Base-by-base conservation (phyloP, 1,140 invertebrate species). In the Eulimnadia texana region DNA sequence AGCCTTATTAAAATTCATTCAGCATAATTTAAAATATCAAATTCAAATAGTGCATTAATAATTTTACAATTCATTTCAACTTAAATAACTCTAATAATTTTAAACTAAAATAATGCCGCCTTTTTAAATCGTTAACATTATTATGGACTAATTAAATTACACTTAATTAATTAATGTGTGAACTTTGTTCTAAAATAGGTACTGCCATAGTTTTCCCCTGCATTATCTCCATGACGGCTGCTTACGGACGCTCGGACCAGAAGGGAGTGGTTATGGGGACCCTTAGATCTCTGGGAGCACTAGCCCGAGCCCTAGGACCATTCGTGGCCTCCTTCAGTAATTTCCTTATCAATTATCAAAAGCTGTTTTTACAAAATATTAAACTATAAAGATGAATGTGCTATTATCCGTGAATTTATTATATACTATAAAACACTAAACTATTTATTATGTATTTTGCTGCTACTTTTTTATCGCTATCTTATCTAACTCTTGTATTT, bases 171-270 rank as follows among this genome's bases (percentile, higher is more conserved):
- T 54, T 10, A 19, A 2, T 2, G 3, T 54, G 6, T 20, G 16
- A 2, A n/a, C 25, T 20, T 53, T 9, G 19, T 33, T 22, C 16
- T 53, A 9, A 10, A 60, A 22, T 20, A 92, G 90, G 92, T 11
- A 94, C 93, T 1, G 88, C 92, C 3, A 87, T 93, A 72, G 90
- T 93, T 50, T 92, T 98, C 9, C 93, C 93, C 23, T 95, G 92
- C 71, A 78, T 97, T 70, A 96, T 88, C 64, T 89, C 92, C 11
- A 72, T 94, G 70, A 89, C 91, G 0, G 91, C 92, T 3, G 78
- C 82, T 62, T 84, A 86, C 72, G 89, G 91, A 3, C 79, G 84
- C 22, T 79, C 79, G 58, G 82, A 86, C 69, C 88, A 95, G 70
- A 95, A 96, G 71, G 95, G 95, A 20, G 84, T 85, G 9, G 85